A percentile compares a stretch with the other conserved stretches of the same genome.
Evolutionary conservation across 2,113 vertebrate species (phyloP).

Genomic region (Paralichthys olivaceus): DNA sequence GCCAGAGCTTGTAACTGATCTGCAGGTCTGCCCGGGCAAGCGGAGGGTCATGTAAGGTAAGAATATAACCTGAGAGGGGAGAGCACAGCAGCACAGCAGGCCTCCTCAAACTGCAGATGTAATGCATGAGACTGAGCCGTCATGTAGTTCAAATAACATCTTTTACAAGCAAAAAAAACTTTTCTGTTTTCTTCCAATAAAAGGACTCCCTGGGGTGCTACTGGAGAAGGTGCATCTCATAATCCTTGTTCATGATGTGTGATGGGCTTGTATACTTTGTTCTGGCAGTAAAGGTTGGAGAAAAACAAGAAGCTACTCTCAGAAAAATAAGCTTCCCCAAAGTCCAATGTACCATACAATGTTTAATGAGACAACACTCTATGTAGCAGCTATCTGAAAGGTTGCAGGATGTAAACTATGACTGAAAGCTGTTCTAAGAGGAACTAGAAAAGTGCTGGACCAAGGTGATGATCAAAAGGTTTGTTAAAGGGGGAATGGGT

Average conservation of each 20-base stretch:
- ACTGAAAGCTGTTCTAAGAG: slow-evolving; percentile 9
- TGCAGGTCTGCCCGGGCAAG: slow-evolving; percentile 18
- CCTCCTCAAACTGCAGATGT: slow-evolving; percentile 18
- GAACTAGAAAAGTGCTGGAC: neutral
- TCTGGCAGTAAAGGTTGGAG: neutral
- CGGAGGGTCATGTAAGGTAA: slow-evolving; percentile 66
- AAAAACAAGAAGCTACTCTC: neutral
- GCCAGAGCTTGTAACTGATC: slow-evolving; percentile 52
- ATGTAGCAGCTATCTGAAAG: slow-evolving; percentile 3
- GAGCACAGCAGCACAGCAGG: neutral
- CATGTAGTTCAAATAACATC: neutral
- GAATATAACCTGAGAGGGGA: slow-evolving; percentile 17
- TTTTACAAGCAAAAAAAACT: neutral
- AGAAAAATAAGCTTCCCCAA: neutral
- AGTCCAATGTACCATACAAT: slow-evolving; percentile 3
- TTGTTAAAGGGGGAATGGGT: neutral
- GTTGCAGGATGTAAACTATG: neutral
- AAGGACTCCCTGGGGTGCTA: neutral
- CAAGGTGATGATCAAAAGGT: neutral
- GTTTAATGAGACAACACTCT: slow-evolving; percentile 13
- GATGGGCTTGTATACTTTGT: slow-evolving; percentile 1
- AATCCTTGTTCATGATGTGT: slow-evolving; percentile 2
- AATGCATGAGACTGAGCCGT: neutral
- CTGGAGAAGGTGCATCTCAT: slow-evolving; percentile 3
- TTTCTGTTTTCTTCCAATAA: slow-evolving; percentile 18